Evolutionary conservation across 2,888 invertebrate genomes (phyloP), one percentile per base, ranked within the genome.

Genomic region (Parnassius glacialis): DNA sequence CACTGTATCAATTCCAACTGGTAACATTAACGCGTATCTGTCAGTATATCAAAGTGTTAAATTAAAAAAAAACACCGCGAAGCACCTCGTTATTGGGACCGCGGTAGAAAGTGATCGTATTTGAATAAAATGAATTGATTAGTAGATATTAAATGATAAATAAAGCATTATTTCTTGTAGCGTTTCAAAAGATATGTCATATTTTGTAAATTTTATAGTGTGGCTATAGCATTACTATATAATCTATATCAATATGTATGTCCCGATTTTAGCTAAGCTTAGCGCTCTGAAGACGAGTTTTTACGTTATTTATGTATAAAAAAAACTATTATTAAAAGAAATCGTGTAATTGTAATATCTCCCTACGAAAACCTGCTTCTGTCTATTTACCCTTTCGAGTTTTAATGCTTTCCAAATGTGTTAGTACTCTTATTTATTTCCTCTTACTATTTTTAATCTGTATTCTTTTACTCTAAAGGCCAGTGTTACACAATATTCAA

Each of bases 121-220:
- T 34, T 78, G 72, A 81, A 74, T 76, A 79, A 78, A 85, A 86
- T 78, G 90, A 91, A 90, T 91, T 90, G 90, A 91, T 85, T 90
- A 90, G 89, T 81, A 75, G 79, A 79, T 87, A 82, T 82, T 78
- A 65, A 34, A 70, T 69, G 61, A 69, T 79, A 75, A 68, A 70
- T 74, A 59, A 75, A 81, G 74, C 83, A 88, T 89, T 85, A 88
- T 87, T 87, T 90, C 87, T 79, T 84, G 87, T 90, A 90, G 90
- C 85, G 79, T 88, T 83, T 87, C 90, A 83, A 84, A 89, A 87
- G 85, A 89, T 88, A 91, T 89, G 90, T 91, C 90, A 91, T 91
- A 91, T 91, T 91, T 91, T 91, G 90, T 91, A 91, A 90, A 91
- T 90, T 91, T 90, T 91, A 90, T 91, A 90, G 90, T 85, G 82